These are phyloP conservation scores for Lymantria dispar DNA, from an alignment of 2,888 invertebrate genomes.

Conservation along the genomic window DNA sequence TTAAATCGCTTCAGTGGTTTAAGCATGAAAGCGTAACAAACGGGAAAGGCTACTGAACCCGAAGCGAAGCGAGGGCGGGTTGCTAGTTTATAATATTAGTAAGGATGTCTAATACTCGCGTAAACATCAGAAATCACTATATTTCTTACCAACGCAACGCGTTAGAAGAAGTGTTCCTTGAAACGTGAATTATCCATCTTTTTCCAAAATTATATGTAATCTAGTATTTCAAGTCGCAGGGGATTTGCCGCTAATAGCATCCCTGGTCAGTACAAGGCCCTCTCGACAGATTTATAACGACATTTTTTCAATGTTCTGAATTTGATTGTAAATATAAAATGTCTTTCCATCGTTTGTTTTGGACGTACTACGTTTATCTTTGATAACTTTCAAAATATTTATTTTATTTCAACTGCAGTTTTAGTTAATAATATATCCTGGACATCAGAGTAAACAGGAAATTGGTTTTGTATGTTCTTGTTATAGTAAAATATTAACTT, in stretches of 20 bases:
- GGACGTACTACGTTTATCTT: constrained; percentile 59
- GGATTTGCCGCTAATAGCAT: constrained; percentile 62
- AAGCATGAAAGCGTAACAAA: too few species aligned
- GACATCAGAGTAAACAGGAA: neutral
- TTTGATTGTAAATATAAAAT: constrained; percentile 47
- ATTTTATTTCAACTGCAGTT: constrained; percentile 8
- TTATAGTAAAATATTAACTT: neutral
- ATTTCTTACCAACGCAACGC: too few species aligned
- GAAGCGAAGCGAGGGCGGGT: too few species aligned
- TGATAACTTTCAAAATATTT: constrained; percentile 37
- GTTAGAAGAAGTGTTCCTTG: too few species aligned
- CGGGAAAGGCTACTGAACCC: too few species aligned
- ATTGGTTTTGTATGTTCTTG: neutral
- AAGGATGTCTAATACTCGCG: too few species aligned
- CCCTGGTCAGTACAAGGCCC: constrained; percentile 35
- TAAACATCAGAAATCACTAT: too few species aligned
- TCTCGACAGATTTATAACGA: constrained; percentile 40
- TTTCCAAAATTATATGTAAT: constrained; percentile 4
- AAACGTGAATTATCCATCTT: neutral
- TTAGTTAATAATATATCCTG: neutral
- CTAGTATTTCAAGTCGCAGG: constrained; percentile 37
- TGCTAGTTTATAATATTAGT: too few species aligned
- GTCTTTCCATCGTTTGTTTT: constrained; percentile 53
- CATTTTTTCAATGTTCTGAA: constrained; percentile 41
- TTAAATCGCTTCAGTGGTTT: too few species aligned